Percentiles rank a stretch among this genome's conserved stretches.
These are phyloP conservation scores for Platanista minor DNA, from an alignment of 2,113 vertebrate genomes.

Conservation along the genomic window DNA sequence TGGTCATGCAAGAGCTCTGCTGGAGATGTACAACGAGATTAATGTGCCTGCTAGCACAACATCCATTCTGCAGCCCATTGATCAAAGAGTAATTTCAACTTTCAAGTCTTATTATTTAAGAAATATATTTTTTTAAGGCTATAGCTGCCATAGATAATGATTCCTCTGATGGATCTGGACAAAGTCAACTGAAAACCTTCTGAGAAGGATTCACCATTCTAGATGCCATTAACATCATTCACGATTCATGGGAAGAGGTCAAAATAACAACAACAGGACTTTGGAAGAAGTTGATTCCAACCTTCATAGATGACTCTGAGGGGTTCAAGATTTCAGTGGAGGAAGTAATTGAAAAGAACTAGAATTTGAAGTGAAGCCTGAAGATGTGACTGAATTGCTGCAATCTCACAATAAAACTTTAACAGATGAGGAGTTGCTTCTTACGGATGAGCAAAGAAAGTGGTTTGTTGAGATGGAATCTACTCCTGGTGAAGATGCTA, in stretches of 20 bases:
- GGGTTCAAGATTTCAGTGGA: neutral
- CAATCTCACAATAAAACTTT: neutral
- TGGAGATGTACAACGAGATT: neutral
- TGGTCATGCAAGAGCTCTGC: neutral
- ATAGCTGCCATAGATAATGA: neutral
- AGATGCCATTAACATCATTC: neutral
- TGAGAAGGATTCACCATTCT: neutral
- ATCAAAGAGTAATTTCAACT: neutral
- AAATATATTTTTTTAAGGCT: neutral
- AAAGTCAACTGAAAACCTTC: neutral
- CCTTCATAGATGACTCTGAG: neutral
- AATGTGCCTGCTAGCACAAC: neutral
- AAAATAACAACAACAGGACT: neutral
- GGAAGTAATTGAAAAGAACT: neutral
- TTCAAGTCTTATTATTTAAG: neutral
- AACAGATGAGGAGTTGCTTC: neutral
- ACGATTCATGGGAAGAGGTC: neutral
- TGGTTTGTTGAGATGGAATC: neutral
- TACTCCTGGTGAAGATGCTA: neutral
- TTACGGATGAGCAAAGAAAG: neutral
- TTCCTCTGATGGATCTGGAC: neutral
- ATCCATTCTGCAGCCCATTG: neutral
- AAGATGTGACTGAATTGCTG: neutral
- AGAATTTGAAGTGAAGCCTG: neutral
- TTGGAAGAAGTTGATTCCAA: neutral